phyloP scores from a whole-genome alignment of 2,888 invertebrate genomes.

The Drosophila robusta region DNA sequence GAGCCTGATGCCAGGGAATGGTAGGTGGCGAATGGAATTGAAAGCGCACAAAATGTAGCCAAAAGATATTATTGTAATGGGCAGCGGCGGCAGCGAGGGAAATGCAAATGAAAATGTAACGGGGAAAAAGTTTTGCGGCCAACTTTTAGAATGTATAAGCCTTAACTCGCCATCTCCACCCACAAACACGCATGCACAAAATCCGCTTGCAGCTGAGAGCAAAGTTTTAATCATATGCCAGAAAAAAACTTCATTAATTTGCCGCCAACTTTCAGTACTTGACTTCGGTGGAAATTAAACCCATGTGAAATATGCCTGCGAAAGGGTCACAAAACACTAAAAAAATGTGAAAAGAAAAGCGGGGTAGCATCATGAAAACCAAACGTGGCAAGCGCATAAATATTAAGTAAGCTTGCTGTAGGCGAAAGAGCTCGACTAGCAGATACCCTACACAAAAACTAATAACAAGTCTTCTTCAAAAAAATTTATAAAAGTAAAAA shows the following conservation, averaged over 20 bases:
- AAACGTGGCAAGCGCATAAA: slow-evolving; percentile 41
- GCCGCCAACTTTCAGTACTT: slow-evolving; percentile 58
- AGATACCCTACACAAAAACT: slow-evolving; percentile 6
- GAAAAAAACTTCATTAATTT: slow-evolving; percentile 71
- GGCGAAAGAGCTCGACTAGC: neutral
- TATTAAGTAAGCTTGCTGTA: slow-evolving; percentile 18
- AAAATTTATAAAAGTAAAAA: too few relatives aligned
- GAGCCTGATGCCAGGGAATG: slow-evolving; percentile 43
- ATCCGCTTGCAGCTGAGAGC: slow-evolving; percentile 48
- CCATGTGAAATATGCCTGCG: slow-evolving; percentile 39
- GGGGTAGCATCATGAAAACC: slow-evolving; percentile 20
- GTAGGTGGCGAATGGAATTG: slow-evolving; percentile 40
- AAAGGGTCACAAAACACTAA: slow-evolving; percentile 20
- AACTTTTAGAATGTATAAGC: slow-evolving; percentile 47
- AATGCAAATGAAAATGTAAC: slow-evolving; percentile 50
- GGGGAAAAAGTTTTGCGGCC: slow-evolving; percentile 31
- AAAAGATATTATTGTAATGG: slow-evolving; percentile 53
- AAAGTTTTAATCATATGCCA: slow-evolving; percentile 76
- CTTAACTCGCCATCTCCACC: neutral
- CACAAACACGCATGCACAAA: slow-evolving; percentile 33
- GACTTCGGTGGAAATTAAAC: slow-evolving; percentile 55
- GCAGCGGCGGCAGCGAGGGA: slow-evolving; percentile 17
- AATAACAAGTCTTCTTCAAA: too few relatives aligned
- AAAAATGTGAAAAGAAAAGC: too few relatives aligned
- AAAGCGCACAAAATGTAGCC: slow-evolving; percentile 49